A percentile compares a stretch with the other conserved stretches of the same genome.
Conservation (phyloP, 2,113 vertebrate genomes). For the Loxodonta africana region DNA sequence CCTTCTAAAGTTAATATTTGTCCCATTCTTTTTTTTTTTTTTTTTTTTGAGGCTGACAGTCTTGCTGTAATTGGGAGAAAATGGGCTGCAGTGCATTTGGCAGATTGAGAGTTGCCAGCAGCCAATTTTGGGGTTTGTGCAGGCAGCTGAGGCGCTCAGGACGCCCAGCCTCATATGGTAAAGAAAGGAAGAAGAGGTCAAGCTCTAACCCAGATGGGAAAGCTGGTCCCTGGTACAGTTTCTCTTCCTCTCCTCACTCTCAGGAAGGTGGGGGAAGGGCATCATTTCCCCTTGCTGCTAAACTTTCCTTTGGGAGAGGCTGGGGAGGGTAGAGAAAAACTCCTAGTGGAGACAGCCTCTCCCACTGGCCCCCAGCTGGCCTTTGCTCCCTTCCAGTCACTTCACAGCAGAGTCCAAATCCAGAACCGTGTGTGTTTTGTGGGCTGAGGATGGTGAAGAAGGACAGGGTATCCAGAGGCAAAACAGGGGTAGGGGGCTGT, state of each 20-base stretch:
- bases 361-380: background rate
- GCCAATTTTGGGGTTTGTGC: constrained; percentile 47
- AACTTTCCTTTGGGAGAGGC: constrained; percentile 53
- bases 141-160: constrained; percentile 61
- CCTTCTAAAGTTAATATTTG: background rate
- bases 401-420: constrained; percentile 86
- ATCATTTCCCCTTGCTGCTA: constrained; percentile 46
- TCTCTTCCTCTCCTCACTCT: constrained; percentile 51
- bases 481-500: background rate
- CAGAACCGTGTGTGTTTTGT: constrained; percentile 61
- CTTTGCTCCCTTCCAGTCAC: constrained; percentile 55
- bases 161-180: constrained; percentile 50
- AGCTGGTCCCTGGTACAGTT: constrained; percentile 76
- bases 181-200: constrained; percentile 50
- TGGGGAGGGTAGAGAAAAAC: constrained; percentile 53
- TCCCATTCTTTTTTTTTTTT: background rate
- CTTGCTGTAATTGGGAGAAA: constrained; percentile 82
- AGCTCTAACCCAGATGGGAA: constrained; percentile 64
- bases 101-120: constrained; percentile 73
- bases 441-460: constrained; percentile 13
- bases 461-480: constrained; percentile 5
- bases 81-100: constrained; percentile 70
- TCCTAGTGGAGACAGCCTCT: constrained; percentile 22
- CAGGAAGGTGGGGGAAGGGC: constrained; percentile 37
- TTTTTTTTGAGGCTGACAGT: constrained; percentile 73